Evolutionary conservation across 2,888 invertebrate genomes (phyloP), one percentile per base, ranked within the genome.

Genomic region (Abrostola tripartita): DNA sequence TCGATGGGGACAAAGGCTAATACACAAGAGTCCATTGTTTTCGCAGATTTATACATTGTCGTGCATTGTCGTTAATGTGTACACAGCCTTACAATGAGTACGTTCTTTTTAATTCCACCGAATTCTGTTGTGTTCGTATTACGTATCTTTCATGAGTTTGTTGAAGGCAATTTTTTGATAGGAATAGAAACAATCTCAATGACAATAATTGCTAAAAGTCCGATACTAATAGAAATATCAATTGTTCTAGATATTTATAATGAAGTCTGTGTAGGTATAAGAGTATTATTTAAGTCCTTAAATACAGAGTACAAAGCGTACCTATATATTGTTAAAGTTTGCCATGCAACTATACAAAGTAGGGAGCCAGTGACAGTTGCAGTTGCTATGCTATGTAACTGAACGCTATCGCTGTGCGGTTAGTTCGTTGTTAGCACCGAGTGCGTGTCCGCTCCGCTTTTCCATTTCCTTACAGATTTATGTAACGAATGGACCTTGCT

Each of bases 21-120:
- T 90, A 88, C 88, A 82, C 82, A 85, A 74, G 79, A 82, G 86
- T 78, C 89, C 84, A 91, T 94, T 94, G 93, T 94, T 89, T 90
- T 82, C 80, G 83, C 86, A 90, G 92, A 92, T 92, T 92, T 92
- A 92, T 92, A 91, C 90, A 86, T 88, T 86, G 88, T 85, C 84
- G 85, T 88, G 90, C 88, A 87, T 91, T 91, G 92, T 92, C 89
- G 89, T 88, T 92, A 91, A 89, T 92, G 90, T 92, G 90, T 90
- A 89, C 91, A 88, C 82, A 84, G 90, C 87, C 87, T 90, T 89
- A 88, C 88, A 90, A 87, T 88, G 88, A 87, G 83, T 75, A 74
- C 81, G 77, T 81, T 82, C 82, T 89, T 90, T 90, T 90, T 88
- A 83, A 85, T 85, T 87, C 81, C 77, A 79, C 82, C 81, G 81